A percentile compares a stretch with the other conserved stretches of the same genome.
Evolutionary conservation across 2,888 invertebrate species (phyloP).

Genomic region (Andrena bicolor): DNA sequence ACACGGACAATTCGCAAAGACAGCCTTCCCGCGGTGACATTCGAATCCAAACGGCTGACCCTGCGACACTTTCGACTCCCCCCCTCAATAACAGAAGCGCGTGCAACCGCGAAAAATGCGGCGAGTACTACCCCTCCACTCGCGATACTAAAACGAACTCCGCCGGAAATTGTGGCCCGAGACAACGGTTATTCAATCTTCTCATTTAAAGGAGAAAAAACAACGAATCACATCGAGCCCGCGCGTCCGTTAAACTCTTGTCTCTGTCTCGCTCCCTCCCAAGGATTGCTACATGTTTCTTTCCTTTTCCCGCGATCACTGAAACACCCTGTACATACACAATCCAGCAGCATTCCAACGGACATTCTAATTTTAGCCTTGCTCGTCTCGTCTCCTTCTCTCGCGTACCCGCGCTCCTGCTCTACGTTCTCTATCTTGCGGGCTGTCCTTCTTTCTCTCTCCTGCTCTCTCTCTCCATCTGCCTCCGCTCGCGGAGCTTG

Average conservation of each 20-base stretch:
- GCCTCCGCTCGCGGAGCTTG: slow-evolving; percentile 46
- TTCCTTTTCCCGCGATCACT: slow-evolving; percentile 58
- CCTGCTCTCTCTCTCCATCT: slow-evolving; percentile 30
- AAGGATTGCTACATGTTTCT: slow-evolving; percentile 11
- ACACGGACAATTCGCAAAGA: slow-evolving; percentile 14
- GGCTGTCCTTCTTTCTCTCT: slow-evolving; percentile 22
- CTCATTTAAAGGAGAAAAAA: neutral
- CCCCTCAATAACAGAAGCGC: neutral
- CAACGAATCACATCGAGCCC: slow-evolving; percentile 40
- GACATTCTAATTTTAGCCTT: slow-evolving; percentile 82
- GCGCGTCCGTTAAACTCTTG: slow-evolving; percentile 45
- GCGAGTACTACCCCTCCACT: neutral
- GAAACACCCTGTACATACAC: slow-evolving; percentile 75
- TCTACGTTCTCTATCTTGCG: slow-evolving; percentile 15
- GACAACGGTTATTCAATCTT: slow-evolving; percentile 33
- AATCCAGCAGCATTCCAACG: slow-evolving; percentile 78
- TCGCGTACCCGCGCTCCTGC: slow-evolving; percentile 36
- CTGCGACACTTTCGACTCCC: slow-evolving; percentile 42
- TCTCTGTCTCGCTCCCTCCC: slow-evolving; percentile 19
- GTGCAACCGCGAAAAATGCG: neutral
- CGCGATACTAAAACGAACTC: slow-evolving; percentile 29
- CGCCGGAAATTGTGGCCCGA: slow-evolving; percentile 28
- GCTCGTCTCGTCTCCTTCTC: slow-evolving; percentile 60
- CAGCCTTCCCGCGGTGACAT: slow-evolving; percentile 21
- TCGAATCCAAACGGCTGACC: slow-evolving; percentile 36